Evolutionary conservation across 2,113 vertebrate genomes (phyloP).

Genomic region (Andinoacara biseriatus): DNA sequence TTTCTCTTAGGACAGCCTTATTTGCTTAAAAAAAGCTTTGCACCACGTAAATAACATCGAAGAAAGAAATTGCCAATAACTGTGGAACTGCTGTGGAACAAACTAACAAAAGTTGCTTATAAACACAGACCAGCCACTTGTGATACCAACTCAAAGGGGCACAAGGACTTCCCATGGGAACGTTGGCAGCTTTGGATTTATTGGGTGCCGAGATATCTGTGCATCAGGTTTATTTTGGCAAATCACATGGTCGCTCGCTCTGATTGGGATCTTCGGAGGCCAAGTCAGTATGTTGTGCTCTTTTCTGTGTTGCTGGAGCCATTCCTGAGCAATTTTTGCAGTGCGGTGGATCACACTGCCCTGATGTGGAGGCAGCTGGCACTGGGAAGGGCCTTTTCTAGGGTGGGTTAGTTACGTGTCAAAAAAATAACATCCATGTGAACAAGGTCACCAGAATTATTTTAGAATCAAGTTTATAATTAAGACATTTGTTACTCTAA

Average conservation of each 20-base stretch:
- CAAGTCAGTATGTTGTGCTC: background rate
- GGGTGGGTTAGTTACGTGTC: background rate
- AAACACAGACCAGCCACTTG: background rate
- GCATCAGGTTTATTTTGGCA: background rate
- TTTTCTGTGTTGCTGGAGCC: background rate
- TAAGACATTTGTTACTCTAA: background rate
- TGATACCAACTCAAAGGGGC: background rate
- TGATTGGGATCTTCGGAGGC: background rate
- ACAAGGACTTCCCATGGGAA: background rate
- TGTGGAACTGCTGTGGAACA: background rate
- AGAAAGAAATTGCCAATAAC: background rate
- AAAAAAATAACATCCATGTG: background rate
- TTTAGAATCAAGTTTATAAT: background rate
- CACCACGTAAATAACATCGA: background rate
- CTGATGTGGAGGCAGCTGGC: background rate
- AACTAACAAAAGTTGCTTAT: background rate
- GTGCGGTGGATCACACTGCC: background rate
- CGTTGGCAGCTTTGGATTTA: background rate
- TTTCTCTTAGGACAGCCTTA: background rate
- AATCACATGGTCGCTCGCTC: background rate
- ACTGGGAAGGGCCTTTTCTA: background rate
- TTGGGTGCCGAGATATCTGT: background rate
- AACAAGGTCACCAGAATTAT: background rate
- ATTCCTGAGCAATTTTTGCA: background rate
- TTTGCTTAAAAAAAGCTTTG: background rate